These are phyloP conservation scores for Halcyon chelicuti DNA, from an alignment of 2,797 vertebrate species.

Conservation along the genomic window DNA sequence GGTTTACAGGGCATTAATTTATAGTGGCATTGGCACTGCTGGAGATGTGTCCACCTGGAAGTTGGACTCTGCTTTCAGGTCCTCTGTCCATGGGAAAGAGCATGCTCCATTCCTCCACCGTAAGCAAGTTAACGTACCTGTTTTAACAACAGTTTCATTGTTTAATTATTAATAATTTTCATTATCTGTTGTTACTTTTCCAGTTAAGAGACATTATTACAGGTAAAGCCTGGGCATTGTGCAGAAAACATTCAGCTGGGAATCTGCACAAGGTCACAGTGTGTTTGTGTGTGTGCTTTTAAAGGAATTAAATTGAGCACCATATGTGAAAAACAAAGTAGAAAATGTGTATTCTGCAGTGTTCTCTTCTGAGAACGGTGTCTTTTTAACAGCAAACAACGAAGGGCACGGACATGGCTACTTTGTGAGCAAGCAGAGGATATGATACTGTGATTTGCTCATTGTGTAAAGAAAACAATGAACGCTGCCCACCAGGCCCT, in stretches of 20 bases:
- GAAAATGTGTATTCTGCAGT: background rate
- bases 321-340: background rate
- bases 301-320: background rate
- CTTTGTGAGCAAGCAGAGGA: background rate
- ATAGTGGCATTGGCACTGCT: background rate
- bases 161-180: background rate
- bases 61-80: background rate
- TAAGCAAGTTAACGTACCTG: background rate
- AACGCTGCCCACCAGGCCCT: background rate
- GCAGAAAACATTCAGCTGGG: background rate
- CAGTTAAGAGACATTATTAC: background rate
- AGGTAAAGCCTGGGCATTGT: background rate
- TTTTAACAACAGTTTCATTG: background rate
- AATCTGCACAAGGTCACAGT: background rate
- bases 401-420: background rate
- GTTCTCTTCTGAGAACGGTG: background rate
- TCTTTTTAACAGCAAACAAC: background rate
- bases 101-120: background rate
- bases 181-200: background rate
- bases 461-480: background rate
- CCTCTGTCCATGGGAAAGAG: background rate
- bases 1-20: background rate
- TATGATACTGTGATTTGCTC: background rate
- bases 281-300: background rate
- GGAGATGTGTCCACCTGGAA: accelerated